phyloP scores from a whole-genome alignment of 2,113 vertebrate genomes.

The Pangasianodon gigas region DNA sequence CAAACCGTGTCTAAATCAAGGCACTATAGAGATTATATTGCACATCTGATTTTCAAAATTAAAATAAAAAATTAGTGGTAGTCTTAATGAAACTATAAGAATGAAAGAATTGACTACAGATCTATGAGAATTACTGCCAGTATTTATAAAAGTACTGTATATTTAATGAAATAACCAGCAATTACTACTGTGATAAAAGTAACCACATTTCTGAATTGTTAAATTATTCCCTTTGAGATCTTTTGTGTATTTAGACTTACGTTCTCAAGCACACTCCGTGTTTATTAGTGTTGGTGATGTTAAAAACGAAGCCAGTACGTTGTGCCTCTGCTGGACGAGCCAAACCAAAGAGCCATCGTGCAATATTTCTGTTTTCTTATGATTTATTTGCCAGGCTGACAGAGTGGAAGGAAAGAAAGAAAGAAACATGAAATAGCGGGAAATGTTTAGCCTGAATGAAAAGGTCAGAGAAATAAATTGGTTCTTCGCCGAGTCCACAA shows the following conservation, averaged over 20 bases:
- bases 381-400: not conserved
- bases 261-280: not conserved
- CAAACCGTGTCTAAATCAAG: not conserved
- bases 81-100: not conserved
- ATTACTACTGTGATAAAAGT: not conserved
- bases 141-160: not conserved
- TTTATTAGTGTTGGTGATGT: constrained; percentile 1
- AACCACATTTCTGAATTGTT: not conserved
- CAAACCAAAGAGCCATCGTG: constrained; percentile 1
- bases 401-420: constrained; percentile 16
- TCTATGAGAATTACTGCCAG: not conserved
- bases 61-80: not conserved
- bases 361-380: not conserved
- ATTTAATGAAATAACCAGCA: not conserved
- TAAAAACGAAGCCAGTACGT: not conserved
- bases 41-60: not conserved
- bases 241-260: not conserved
- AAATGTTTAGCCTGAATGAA: constrained; percentile 28
- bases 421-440: constrained; percentile 13
- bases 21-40: not conserved
- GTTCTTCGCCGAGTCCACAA: constrained; percentile 25
- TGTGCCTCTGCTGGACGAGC: not conserved
- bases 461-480: constrained; percentile 50
- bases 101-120: not conserved
- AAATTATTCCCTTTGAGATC: not conserved